Conservation (phyloP, 2,888 invertebrate species). For the Allacma fusca region DNA sequence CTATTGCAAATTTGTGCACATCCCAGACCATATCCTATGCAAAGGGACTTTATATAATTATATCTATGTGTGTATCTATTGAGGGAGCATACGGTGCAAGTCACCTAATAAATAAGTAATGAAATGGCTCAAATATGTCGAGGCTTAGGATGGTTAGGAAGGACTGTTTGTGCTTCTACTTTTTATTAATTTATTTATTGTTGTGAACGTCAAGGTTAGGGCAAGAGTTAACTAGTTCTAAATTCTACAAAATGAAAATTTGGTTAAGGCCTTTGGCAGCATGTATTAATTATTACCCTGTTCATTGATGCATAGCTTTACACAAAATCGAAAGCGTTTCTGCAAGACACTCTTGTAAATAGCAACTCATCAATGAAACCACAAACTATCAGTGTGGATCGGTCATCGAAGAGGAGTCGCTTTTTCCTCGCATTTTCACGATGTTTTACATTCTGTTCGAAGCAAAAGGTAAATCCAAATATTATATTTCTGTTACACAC, state of each 20-base stretch:
- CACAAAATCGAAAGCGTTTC: slow-evolving; percentile 36
- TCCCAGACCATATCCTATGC: too few species aligned
- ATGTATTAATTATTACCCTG: slow-evolving; percentile 4
- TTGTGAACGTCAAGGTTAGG: slow-evolving; percentile 10
- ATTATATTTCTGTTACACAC: too few species aligned
- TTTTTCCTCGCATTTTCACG: slow-evolving; percentile 36
- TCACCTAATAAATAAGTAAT: too few species aligned
- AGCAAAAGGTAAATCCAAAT: slow-evolving; percentile 26
- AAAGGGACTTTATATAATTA: too few species aligned
- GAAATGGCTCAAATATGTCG: too few species aligned
- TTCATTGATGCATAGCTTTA: slow-evolving; percentile 12
- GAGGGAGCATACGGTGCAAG: too few species aligned
- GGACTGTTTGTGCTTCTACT: slow-evolving; percentile 19
- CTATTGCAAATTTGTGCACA: too few species aligned
- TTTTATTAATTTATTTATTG: neutral
- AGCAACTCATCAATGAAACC: slow-evolving; percentile 32
- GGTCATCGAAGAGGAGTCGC: slow-evolving; percentile 22
- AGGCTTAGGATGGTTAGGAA: too few species aligned
- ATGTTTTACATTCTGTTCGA: slow-evolving; percentile 34
- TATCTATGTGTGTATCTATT: too few species aligned
- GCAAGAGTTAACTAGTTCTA: slow-evolving; percentile 3
- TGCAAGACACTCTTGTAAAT: slow-evolving; percentile 31
- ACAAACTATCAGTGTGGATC: slow-evolving; percentile 13
- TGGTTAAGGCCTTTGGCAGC: neutral
- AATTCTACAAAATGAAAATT: slow-evolving; percentile 3